Base-by-base conservation (phyloP, 2,888 invertebrate genomes). In the Rhyacophila evoluta region DNA sequence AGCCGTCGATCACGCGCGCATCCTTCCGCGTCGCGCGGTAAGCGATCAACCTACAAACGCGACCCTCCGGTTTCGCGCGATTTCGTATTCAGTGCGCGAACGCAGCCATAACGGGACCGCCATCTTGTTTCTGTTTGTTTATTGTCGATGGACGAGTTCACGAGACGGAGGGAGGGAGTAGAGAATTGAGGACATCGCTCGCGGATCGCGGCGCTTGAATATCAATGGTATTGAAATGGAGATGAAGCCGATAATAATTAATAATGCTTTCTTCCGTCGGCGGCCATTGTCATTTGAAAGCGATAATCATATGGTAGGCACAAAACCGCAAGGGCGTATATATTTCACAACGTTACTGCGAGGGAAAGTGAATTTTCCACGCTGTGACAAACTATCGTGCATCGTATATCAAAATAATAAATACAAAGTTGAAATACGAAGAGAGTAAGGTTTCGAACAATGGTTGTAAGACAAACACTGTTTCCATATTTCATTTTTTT, bases 41-140 rank as follows among this genome's bases (percentile, higher is more conserved):
- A 10, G 33, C 12, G 37, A 72, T 29, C 27, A 29, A 69, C 29
- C 69, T 28, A 28, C 29, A 69, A 69, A 69, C 69, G 29, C 69
- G 69, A 29, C 28, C 29, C 69, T 29, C 69, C 69, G 55, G 75
- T 79, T 79, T 75, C 75, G 72, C 75, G 72, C 72, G 38, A 79
- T 79, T 74, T 36, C 27, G 72, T 79, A 79, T 79, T 79, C 79
- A 79, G 79, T 67, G 69, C 79, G 68, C 72, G 75, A 55, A 55
- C 41, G 55, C 12, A 73, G 37, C 38, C 55, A 27, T 79, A 79
- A 79, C 78, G 75, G 78, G 75, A 79, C 68, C 41, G 33, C 69
- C 69, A 29, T 28, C 69, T 33, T 55, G 55, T 55, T 55, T 25
- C 19, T 55, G 10, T 55, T 55, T 25, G 19, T 55, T 55, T 55